These are phyloP conservation scores for Nansenia antarctica DNA, from an alignment of 2,113 vertebrate genomes.

Conservation along the genomic window DNA sequence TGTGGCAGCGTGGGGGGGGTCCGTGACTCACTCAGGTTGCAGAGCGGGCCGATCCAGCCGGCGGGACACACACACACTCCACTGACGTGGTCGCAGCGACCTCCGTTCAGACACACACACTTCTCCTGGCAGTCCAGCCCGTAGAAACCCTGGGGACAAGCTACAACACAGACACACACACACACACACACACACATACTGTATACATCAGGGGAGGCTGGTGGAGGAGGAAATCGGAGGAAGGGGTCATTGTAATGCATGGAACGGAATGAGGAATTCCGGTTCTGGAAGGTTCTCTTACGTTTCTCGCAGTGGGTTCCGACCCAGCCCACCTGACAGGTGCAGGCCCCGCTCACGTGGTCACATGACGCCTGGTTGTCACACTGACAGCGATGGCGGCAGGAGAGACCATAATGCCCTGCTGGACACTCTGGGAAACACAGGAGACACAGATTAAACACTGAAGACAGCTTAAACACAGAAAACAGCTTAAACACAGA, in stretches of 20 bases:
- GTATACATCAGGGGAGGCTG: no score
- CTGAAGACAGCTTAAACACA: no score
- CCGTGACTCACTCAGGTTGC: slow-evolving; percentile 77
- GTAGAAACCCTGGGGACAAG: slow-evolving; percentile 89
- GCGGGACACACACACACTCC: slow-evolving; percentile 81
- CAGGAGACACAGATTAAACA: background rate
- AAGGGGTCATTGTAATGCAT: background rate
- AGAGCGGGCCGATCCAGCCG: slow-evolving; percentile 81
- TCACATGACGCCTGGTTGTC: slow-evolving; percentile 86
- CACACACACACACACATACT: no score
- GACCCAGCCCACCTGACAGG: slow-evolving; percentile 85
- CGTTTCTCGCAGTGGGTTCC: slow-evolving; percentile 90
- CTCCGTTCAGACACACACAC: slow-evolving; percentile 83
- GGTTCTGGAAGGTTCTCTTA: slow-evolving; percentile 58
- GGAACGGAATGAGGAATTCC: no score
- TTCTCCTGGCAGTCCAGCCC: slow-evolving; percentile 84
- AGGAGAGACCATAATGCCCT: slow-evolving; percentile 82
- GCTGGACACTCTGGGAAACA: slow-evolving; percentile 77
- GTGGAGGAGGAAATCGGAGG: no score
- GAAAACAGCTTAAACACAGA: no score
- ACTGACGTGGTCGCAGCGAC: slow-evolving; percentile 71
- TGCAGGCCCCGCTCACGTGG: slow-evolving; percentile 90
- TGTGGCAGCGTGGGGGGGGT: background rate
- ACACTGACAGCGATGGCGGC: slow-evolving; percentile 84
- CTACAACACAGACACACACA: slow-evolving; percentile 62